These are phyloP conservation scores for Chrysopa pallens DNA, from an alignment of 1,140 invertebrate genomes.

Conservation along the genomic window DNA sequence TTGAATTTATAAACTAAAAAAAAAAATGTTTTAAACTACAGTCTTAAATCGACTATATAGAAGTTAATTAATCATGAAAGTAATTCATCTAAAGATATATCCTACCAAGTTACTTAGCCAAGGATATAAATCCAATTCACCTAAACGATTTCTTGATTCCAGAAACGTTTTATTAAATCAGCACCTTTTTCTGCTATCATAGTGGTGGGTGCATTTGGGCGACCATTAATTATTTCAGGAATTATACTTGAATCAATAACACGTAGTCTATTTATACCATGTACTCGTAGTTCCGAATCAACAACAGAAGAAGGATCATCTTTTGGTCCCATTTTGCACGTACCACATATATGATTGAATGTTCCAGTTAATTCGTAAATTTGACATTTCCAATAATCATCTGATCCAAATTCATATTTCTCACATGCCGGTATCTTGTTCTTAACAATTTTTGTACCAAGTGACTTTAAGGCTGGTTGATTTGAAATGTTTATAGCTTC, in stretches of 20 bases:
- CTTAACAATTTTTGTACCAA: conserved; percentile 24
- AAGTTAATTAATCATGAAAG: no score
- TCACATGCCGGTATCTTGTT: conserved; percentile 17
- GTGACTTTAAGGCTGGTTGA: neutral
- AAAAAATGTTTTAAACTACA: no score
- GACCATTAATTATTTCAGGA: conserved; percentile 35
- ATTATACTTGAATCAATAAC: conserved; percentile 23
- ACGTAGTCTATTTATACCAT: conserved; percentile 18
- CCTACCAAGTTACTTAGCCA: no score
- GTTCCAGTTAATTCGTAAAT: conserved; percentile 44
- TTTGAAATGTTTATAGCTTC: conserved; percentile 8
- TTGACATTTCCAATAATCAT: conserved; percentile 27
- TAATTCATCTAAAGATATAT: no score
- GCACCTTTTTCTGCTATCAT: conserved; percentile 53
- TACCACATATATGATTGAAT: conserved; percentile 25
- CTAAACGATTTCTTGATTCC: conserved; percentile 4
- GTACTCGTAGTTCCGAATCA: conserved; percentile 17
- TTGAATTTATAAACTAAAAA: no score
- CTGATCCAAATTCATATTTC: conserved; percentile 30
- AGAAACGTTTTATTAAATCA: conserved; percentile 36
- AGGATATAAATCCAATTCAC: no score
- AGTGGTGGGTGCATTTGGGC: conserved; percentile 43
- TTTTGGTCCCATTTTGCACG: conserved; percentile 38
- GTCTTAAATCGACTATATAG: no score
- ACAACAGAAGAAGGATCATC: conserved; percentile 19